Percentiles rank a stretch among this genome's conserved stretches.
Conservation (phyloP, 2,888 invertebrate species). For the Stenodera caucasica region DNA sequence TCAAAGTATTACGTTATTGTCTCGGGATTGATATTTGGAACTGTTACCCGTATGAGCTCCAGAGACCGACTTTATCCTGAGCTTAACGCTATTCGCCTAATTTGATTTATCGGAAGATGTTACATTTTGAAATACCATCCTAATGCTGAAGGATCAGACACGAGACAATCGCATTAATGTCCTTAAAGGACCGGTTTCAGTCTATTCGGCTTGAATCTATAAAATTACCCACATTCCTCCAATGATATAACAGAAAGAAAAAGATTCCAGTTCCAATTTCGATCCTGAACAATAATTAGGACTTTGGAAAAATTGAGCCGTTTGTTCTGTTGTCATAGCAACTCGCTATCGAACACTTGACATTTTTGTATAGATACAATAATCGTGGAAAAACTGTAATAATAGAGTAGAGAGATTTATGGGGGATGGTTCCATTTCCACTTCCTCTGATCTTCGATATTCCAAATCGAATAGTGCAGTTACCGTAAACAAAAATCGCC, state of each 20-base stretch:
- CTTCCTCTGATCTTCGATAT: neutral
- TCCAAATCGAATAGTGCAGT: neutral
- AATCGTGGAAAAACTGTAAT: too few relatives aligned
- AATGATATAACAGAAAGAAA: too few relatives aligned
- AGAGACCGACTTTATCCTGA: conserved; percentile 21
- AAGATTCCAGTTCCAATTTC: neutral
- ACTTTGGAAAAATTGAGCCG: neutral
- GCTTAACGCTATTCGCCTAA: conserved; percentile 25
- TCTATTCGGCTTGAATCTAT: too few relatives aligned
- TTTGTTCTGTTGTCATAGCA: too few relatives aligned
- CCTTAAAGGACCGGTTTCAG: conserved; percentile 17
- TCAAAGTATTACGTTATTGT: too few relatives aligned
- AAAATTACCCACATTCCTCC: too few relatives aligned
- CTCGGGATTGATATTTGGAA: conserved; percentile 16
- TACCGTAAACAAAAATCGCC: neutral
- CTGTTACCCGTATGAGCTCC: conserved; percentile 20
- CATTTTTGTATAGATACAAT: too few relatives aligned
- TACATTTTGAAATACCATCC: conserved; percentile 10
- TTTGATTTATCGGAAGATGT: conserved; percentile 25
- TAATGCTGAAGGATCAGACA: conserved; percentile 16
- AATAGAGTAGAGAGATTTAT: neutral
- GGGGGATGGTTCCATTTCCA: neutral
- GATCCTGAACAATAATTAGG: neutral
- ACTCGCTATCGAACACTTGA: too few relatives aligned
- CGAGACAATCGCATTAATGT: conserved; percentile 27